Conservation (phyloP, 2,113 vertebrate species). For the Paradoxurus hermaphroditus region DNA sequence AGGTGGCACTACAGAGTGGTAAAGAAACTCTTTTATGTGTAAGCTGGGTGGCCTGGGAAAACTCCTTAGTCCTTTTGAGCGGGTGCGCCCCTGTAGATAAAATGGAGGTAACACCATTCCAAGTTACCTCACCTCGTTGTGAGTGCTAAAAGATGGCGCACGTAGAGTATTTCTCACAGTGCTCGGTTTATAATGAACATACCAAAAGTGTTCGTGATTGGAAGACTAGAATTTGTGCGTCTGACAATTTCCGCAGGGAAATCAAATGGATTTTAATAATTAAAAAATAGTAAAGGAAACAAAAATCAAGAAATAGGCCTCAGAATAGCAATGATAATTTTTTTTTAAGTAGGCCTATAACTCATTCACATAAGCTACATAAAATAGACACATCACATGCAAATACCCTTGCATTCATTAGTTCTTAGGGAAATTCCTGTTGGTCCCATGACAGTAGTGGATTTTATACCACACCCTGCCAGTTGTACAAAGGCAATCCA, state of each 20-base stretch:
- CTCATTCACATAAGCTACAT: not conserved
- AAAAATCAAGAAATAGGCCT: not conserved
- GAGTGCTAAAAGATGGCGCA: not conserved
- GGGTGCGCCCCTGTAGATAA: not conserved
- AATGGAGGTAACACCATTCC: not conserved
- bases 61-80: not conserved
- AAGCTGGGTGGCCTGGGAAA: not conserved
- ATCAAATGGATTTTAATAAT: not conserved
- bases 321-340: not conserved
- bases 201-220: not conserved
- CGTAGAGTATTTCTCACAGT: not conserved
- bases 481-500: not conserved
- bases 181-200: not conserved
- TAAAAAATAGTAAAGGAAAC: not conserved
- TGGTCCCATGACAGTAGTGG: not conserved
- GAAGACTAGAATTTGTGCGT: not conserved
- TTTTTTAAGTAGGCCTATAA: not conserved
- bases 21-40: not conserved
- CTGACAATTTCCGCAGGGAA: not conserved
- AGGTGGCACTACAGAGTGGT: not conserved
- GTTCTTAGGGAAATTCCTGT: not conserved
- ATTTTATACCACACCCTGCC: not conserved
- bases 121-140: not conserved
- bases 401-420: not conserved
- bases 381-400: not conserved